Evolutionary conservation across 2,797 vertebrate genomes (phyloP), one percentile per base, ranked within the genome.

Genomic region (Betta splendens): DNA sequence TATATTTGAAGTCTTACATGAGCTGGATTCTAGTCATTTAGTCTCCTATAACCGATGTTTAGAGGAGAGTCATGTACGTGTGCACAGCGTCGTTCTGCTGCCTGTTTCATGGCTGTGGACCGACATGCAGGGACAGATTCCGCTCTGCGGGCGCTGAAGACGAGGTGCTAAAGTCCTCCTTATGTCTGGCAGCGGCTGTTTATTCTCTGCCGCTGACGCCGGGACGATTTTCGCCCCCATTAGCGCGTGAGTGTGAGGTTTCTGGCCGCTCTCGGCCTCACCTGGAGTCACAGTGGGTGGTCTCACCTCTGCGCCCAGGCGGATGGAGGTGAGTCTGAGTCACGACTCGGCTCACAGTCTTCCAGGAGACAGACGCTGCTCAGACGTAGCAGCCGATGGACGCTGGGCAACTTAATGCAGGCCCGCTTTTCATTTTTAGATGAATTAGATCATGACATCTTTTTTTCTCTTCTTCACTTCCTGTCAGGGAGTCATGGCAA

Each of bases 301-400:
- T 21, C n/a, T 17, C 36, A 42, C 37, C 68, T 66, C 69, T 63
- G 38, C 45, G 39, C 37, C 3, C 15, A 45, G 20, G 53, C 17
- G 69, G 89, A 75, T 69, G 13, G 5, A 79, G 54, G 31, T 69
- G 79, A 83, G 17, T n/a, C 68, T 79, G 76, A 83, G 54, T 85
- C 73, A 72, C 35, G 10, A 28, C 42, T 57, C 10, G 17, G 31
- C 62, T 64, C 22, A 42, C 74, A 65, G 57, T 59, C 25, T 16
- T 54, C 10, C 25, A 16, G 9, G 43, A 43, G 42, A 44, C 53
- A 43, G 29, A 15, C 49, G 22, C 31, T n/a, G 35, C 4, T 43
- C 7, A 3, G 51, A 64, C 29, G 23, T 31, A 46, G 52, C 45
- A 45, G 45, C 56, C 16, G 18, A 11, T 20, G 25, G n/a, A 53